Base-by-base conservation (phyloP, 1,140 invertebrate genomes). In the Dufourea novaeangliae region DNA sequence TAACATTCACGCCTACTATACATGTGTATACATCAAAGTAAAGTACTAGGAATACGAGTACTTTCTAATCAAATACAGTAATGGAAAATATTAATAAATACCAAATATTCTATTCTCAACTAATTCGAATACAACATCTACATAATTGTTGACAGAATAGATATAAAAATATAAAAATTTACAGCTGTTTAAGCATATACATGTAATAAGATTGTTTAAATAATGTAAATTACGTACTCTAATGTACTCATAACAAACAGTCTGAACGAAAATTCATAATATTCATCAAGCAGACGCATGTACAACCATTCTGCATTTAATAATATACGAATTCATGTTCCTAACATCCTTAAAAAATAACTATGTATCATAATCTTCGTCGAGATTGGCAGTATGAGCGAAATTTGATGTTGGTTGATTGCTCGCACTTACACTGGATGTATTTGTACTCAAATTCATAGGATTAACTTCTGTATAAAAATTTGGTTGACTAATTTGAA, bases 361-460 rank as follows among this genome's bases (percentile, higher is more conserved):
- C 88, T 93, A 93, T 88, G 92, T 92, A 66, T 93, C 92, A 25
- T 93, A 92, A 81, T 93, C 92, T 83, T 93, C 92, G 37, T 93
- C 92, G 68, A 92, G 88, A 62, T 88, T 90, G 46, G 89, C 87
- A 73, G 88, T 89, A 63, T 89, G 86, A 84, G 87, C 75, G 62
- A 90, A 92, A 59, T 90, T 91, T 41, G 88, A 86, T 46, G 89
- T 89, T 39, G 89, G 73, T 52, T 88, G 87, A 75, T 88, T 88
- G 52, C 74, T 80, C 25, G 81, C 41, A 64, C 78, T 82, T 66
- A 76, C 70, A 66, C 20, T 80, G 34, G 81, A 59, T 41, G 80
- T 44, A 41, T 84, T 86, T 67, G 73, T 84, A 76, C 78, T 87
- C 54, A 88, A 56, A 79, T 88, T 90, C 44, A 87, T 83, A 71